These are phyloP conservation scores for Perca fluviatilis DNA, from an alignment of 2,113 vertebrate species.

Conservation along the genomic window DNA sequence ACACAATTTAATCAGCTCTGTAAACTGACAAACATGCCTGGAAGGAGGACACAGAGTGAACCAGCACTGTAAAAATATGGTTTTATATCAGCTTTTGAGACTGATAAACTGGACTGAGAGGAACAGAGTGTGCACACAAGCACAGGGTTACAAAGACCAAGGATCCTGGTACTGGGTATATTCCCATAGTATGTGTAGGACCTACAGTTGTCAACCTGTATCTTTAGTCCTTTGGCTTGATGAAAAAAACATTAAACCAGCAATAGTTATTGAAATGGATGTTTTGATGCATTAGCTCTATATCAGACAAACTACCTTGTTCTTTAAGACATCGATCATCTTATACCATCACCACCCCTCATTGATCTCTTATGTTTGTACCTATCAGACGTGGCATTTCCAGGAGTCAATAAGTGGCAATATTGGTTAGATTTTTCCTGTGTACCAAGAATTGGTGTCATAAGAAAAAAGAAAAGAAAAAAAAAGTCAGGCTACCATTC, in stretches of 20 bases:
- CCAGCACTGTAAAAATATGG: constrained; percentile 22
- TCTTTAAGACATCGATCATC: constrained; percentile 3
- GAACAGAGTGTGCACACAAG: constrained; percentile 11
- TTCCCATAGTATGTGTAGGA: neutral
- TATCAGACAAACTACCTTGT: neutral
- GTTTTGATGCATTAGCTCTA: neutral
- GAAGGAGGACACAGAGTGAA: constrained; percentile 32
- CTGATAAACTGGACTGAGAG: constrained; percentile 25
- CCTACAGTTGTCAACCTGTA: neutral
- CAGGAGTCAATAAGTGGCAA: neutral
- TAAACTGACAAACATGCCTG: constrained; percentile 48
- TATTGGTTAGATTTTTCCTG: neutral
- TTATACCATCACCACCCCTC: neutral
- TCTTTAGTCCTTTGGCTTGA: neutral
- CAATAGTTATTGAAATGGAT: neutral
- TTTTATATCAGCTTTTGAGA: constrained; percentile 38
- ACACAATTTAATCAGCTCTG: constrained; percentile 54
- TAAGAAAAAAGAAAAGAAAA: neutral
- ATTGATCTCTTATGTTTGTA: neutral
- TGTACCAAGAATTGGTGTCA: neutral
- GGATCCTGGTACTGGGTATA: neutral
- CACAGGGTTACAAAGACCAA: neutral
- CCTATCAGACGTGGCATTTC: constrained; percentile 8
- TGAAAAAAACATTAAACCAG: neutral
- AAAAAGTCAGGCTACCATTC: constrained; percentile 1